phyloP scores from a whole-genome alignment of 2,888 invertebrate species.

The Acanthococcus lagerstroemiae region DNA sequence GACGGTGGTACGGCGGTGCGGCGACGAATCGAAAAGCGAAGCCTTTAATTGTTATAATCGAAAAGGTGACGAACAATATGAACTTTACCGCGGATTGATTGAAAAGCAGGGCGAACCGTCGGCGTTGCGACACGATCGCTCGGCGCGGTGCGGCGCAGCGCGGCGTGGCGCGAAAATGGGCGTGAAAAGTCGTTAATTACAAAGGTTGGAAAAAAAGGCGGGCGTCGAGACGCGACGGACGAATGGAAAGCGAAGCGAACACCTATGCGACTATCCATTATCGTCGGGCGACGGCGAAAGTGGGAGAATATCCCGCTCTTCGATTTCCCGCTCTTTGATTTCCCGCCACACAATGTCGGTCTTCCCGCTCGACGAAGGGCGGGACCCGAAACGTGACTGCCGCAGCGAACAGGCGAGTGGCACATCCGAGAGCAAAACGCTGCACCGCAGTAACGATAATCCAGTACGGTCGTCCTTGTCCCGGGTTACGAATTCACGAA shows the following conservation, averaged over 20 bases:
- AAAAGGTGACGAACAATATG: neutral
- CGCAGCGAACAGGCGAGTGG: no score
- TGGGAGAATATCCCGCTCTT: slow-evolving; percentile 5
- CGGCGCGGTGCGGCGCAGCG: no score
- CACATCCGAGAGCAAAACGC: no score
- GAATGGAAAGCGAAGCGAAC: slow-evolving; percentile 13
- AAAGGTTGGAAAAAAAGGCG: slow-evolving; percentile 16
- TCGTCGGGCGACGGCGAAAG: neutral
- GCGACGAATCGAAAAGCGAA: no score
- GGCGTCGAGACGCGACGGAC: neutral
- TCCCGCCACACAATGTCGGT: slow-evolving; percentile 19
- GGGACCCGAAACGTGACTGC: no score
- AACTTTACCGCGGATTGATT: neutral
- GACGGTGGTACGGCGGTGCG: no score
- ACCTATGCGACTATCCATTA: slow-evolving; percentile 18
- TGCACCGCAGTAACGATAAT: no score
- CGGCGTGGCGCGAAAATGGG: slow-evolving; percentile 15
- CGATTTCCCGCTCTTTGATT: slow-evolving; percentile 15
- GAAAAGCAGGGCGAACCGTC: neutral
- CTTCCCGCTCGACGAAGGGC: neutral
- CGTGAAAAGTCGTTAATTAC: slow-evolving; percentile 16
- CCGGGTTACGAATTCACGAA: no score
- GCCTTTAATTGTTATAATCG: neutral
- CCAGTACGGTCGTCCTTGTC: no score
- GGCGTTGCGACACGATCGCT: neutral